Evolutionary conservation across 2,888 invertebrate species (phyloP), one percentile per base, ranked within the genome.

Genomic region (Megalurothrips usitatus): DNA sequence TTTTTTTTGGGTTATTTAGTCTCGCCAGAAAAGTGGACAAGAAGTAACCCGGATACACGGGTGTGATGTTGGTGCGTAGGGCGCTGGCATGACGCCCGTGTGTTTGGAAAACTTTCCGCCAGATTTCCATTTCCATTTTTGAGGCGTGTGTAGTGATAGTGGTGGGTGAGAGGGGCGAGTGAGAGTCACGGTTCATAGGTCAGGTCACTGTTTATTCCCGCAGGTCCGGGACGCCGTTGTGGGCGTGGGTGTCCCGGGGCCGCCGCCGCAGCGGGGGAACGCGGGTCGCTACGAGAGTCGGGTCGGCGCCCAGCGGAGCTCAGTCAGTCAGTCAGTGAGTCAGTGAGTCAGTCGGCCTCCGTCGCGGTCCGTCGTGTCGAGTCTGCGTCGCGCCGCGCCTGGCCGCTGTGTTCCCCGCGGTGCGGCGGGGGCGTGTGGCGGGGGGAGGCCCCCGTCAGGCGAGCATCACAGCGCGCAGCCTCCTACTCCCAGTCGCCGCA

Each of bases 401-500:
- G 34, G 34, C 34, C 34, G 34, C 34, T 43, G 34, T 43, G 34
- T 43, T 43, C 34, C 34, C 34, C 34, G 34, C 34, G 34, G 34
- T 17, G 58, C 58, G 58, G 58, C 58, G 58, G 52, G 52, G 14
- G 58, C 58, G 58, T 0, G 58, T 8, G 6, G 58, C 34, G 58
- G 58, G 58, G 58, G 58, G 14, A 52, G 2, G 52, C 52, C 12
- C 14, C 52, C 52, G 52, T 19, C 12, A 19, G 2, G 52, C 14
- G 52, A 2, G 52, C 14, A 52, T 52, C 58, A n/a, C 34, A 43
- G 34, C 34, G 34, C 6, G n/a, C n/a, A n/a, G n/a, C 34, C 3
- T 43, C 58, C 68, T 75, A 75, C 26, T 75, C 68, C 68, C 68
- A 75, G 58, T 17, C 58, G 6, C 58, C 58, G 58, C 68, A 75